Conservation (phyloP, 1,140 invertebrate genomes). For the Trigoniulus corallinus region DNA sequence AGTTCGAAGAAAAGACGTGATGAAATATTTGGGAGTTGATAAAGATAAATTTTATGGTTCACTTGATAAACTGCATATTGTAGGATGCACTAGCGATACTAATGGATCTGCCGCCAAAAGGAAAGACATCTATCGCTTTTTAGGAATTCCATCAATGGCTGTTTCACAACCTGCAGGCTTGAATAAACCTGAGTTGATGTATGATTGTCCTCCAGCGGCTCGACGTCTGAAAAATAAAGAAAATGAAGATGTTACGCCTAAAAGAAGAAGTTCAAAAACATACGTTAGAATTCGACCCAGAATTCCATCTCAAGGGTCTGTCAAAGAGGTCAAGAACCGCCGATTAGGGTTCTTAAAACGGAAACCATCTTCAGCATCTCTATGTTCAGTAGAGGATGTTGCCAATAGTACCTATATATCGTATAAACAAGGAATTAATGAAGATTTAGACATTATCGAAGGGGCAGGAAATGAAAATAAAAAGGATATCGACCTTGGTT, state of each 20-base stretch:
- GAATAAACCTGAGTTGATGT: background rate
- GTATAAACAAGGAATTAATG: too few relatives aligned
- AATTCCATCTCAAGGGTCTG: too few relatives aligned
- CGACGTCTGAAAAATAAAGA: background rate
- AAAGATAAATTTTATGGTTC: background rate
- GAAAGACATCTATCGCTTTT: background rate
- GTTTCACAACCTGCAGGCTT: background rate
- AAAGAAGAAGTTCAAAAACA: background rate
- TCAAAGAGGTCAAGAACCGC: too few relatives aligned
- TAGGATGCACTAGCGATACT: too few relatives aligned
- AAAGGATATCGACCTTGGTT: too few relatives aligned
- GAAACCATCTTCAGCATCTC: too few relatives aligned
- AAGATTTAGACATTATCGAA: too few relatives aligned
- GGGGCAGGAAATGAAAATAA: too few relatives aligned
- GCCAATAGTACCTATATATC: too few relatives aligned
- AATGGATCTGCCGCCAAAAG: background rate
- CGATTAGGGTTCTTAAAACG: too few relatives aligned
- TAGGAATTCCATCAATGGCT: conserved; percentile 4
- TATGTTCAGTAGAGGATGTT: too few relatives aligned
- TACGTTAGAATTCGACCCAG: background rate
- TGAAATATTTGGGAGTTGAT: background rate
- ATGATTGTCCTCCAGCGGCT: background rate
- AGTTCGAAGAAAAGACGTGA: background rate
- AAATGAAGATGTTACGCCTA: background rate
- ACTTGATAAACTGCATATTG: background rate